Evolutionary conservation across 2,113 vertebrate species (phyloP), one percentile per base, ranked within the genome.

Genomic region (Toxotes jaculatrix): DNA sequence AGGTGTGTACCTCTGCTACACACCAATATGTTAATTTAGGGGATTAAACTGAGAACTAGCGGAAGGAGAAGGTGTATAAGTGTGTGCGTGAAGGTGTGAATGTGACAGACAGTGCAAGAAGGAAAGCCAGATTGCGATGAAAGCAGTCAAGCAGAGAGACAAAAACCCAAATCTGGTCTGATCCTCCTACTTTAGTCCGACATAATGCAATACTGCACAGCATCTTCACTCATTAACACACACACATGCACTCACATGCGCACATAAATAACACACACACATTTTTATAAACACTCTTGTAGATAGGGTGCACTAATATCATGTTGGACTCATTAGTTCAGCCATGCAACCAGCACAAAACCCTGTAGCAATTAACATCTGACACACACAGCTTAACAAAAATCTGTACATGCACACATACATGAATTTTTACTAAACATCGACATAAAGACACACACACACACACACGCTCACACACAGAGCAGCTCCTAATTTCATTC

Each of bases 401-500:
- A 59, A 56, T 42, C 71, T 13, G 31, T 61, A 45, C 12, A 60
- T 47, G 23, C 63, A 62, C 40, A 63, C 51, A 69, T 36, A 74
- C 49, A 38, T 47, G 32, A 12, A 43, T 51, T 83, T 79, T 60
- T 16, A 36, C 38, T 19, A 11, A 38, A 77, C 57, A 77, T 51
- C 16, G 74, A n/a, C 49, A 68, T 40, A 76, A 21, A 63, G 21
- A 74, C 2, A 38, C 34, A 68, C 21, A 84, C 5, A 27, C 60
- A 51, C 43, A 63, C 40, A 23, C 10, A 59, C 49, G 65, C 55
- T 21, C 47, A 31, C 32, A 65, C 34, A 62, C n/a, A 64, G 10
- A 86, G 59, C 73, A 81, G 81, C 73, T 62, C 47, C 73, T 83
- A 81, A 91, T 85, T 89, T 85, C 77, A 88, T 89, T 86, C 82